Evolutionary conservation across 2,888 invertebrate genomes (phyloP), one percentile per base, ranked within the genome.

Genomic region (Ethmia dodecea): DNA sequence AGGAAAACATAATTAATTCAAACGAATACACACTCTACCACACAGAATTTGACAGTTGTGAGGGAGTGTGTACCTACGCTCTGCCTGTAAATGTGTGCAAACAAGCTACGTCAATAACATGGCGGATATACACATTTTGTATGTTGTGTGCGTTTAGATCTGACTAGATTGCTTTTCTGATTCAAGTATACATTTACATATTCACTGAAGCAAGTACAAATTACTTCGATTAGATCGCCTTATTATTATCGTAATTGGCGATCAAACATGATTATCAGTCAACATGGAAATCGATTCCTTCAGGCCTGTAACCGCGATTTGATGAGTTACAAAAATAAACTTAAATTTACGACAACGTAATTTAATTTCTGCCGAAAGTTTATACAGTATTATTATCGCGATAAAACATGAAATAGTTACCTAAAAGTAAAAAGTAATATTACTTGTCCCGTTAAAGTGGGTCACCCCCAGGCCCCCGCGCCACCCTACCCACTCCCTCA

Each of bases 361-460:
- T 51, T 52, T 55, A 60, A 33, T 40, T 53, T 56, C 37, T 33
- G 47, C 40, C 42, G 52, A 57, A 64, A 55, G 53, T 61, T 61
- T 57, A 54, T 63, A 56, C 53, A 64, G 66, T 75, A 69, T 78
- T 79, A 79, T 79, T 73, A 81, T 79, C 71, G 66, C 73, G 74
- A 78, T 83, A 83, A 80, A 84, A 84, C 77, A 73, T 81, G 79
- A 83, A 84, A 84, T 86, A 86, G 84, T 84, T 86, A 84, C 84
- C 84, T 83, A 84, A 86, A 84, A 84, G 84, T 86, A 86, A 83
- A 86, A 86, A 86, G 86, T 86, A 86, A 86, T 86, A 86, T 86
- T 84, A 84, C 86, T 84, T 84, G 84, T 86, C 80, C 84, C 78
- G 84, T 77, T 84, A 84, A 86, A 86, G 84, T 86, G 84, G 86